Evolutionary conservation across 30 jellyfish, hydroid and myxozoan species (phyloP).

Genomic region (Hydra vulgaris): DNA sequence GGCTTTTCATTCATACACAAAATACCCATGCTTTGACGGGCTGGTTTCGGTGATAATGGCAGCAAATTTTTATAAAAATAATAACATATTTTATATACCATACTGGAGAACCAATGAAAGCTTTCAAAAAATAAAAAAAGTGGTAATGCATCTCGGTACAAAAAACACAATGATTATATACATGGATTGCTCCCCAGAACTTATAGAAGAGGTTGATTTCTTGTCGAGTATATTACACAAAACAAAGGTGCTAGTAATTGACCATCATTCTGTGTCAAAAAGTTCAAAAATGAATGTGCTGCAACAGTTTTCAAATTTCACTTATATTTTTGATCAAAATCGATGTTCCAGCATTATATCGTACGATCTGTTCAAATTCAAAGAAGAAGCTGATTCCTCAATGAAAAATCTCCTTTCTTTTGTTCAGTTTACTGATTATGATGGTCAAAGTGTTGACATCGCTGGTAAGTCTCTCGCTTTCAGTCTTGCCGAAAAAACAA

Average conservation of each 20-base stretch:
- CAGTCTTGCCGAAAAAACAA: not conserved
- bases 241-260: not conserved
- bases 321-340: slow-evolving; percentile 4
- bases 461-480: slow-evolving; percentile 1
- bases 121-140: slow-evolving; percentile 5
- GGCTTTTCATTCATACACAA: slow-evolving; percentile 21
- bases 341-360: slow-evolving; percentile 15
- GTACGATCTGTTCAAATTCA: slow-evolving; percentile 9
- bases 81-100: not conserved
- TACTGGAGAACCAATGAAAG: slow-evolving; percentile 21
- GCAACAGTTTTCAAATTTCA: not conserved
- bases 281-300: slow-evolving; percentile 11
- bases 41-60: slow-evolving; percentile 21
- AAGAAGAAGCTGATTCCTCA: not conserved
- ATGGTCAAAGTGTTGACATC: not conserved
- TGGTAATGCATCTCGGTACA: not conserved
- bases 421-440: slow-evolving; percentile 26
- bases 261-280: slow-evolving; percentile 16
- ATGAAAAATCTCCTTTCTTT: not conserved
- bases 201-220: slow-evolving; percentile 5
- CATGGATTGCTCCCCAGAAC: slow-evolving; percentile 31
- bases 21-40: slow-evolving; percentile 24
- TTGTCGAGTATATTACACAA: not conserved
- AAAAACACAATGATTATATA: not conserved
- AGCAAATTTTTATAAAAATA: not conserved